phyloP scores from a whole-genome alignment of 2,797 vertebrate species.

The Etheostoma nigrum region DNA sequence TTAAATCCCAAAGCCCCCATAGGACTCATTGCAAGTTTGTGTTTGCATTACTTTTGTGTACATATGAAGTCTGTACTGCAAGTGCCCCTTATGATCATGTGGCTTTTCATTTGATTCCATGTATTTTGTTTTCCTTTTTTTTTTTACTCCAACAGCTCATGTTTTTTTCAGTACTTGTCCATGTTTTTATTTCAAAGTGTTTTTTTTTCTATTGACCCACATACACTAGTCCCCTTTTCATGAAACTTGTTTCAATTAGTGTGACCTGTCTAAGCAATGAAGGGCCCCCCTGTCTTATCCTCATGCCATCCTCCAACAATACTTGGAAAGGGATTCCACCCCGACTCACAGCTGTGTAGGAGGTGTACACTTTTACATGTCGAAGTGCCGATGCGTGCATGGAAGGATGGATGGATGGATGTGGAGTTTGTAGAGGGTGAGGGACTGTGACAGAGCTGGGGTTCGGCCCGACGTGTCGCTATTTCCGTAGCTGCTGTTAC shows the following conservation, averaged over 20 bases:
- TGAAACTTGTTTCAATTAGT: conserved; percentile 19
- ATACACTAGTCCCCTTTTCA: background rate
- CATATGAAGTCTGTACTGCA: background rate
- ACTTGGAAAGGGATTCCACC: conserved; percentile 9
- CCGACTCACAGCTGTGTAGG: conserved; percentile 14
- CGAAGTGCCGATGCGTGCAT: background rate
- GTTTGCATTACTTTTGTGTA: conserved; percentile 14
- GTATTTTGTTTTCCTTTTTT: background rate
- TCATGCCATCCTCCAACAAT: background rate
- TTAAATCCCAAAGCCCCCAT: conserved; percentile 5
- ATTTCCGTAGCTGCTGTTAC: conserved; percentile 38
- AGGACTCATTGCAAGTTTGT: conserved; percentile 35
- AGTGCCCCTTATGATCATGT: background rate
- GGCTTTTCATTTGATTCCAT: background rate
- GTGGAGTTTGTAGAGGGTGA: conserved; percentile 55
- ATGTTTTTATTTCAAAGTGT: conserved; percentile 20
- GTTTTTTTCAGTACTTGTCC: background rate
- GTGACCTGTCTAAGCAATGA: conserved; percentile 1
- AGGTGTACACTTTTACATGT: conserved; percentile 31
- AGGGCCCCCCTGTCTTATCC: background rate
- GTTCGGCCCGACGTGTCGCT: conserved; percentile 38
- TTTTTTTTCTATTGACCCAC: conserved; percentile 13
- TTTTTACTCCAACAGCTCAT: background rate
- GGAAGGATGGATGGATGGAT: conserved; percentile 18
- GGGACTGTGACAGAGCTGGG: conserved; percentile 29